Percentiles rank a stretch among this genome's conserved stretches.
These are phyloP conservation scores for Malurus leucopterus DNA, from an alignment of 2,797 vertebrate genomes.

Conservation along the genomic window DNA sequence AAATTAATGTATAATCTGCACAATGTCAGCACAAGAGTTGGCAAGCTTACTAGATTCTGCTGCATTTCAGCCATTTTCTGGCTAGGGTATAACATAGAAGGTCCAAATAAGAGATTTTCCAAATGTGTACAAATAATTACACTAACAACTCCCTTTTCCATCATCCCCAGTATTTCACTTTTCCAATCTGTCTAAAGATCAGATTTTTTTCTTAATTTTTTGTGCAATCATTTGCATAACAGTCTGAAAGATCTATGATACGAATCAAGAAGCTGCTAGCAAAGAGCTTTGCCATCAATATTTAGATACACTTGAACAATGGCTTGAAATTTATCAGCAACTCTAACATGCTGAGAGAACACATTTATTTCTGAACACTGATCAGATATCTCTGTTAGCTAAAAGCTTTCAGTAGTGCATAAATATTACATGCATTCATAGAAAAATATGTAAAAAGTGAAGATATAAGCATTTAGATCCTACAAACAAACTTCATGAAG, in stretches of 20 bases:
- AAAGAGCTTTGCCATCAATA: background rate
- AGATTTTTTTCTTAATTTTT: background rate
- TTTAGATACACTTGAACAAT: background rate
- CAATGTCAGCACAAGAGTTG: background rate
- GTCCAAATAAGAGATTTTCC: background rate
- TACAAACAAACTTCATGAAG: background rate
- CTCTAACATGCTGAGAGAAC: background rate
- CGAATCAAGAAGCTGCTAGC: background rate
- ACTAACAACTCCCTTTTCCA: background rate
- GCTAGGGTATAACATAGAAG: background rate
- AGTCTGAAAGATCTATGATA: background rate
- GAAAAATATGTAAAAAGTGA: background rate
- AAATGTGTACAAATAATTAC: background rate
- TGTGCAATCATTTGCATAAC: background rate
- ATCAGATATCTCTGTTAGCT: background rate
- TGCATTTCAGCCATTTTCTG: background rate
- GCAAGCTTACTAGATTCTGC: background rate
- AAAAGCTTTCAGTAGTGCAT: background rate
- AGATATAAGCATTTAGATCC: background rate
- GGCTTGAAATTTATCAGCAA: background rate
- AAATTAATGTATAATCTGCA: constrained; percentile 28
- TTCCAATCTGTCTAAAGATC: background rate
- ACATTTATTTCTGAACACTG: background rate
- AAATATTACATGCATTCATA: background rate
- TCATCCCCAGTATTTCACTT: background rate